A percentile compares a stretch with the other conserved stretches of the same genome.
Conservation (phyloP, 2,888 invertebrate species). For the Podabrus alpinus region DNA sequence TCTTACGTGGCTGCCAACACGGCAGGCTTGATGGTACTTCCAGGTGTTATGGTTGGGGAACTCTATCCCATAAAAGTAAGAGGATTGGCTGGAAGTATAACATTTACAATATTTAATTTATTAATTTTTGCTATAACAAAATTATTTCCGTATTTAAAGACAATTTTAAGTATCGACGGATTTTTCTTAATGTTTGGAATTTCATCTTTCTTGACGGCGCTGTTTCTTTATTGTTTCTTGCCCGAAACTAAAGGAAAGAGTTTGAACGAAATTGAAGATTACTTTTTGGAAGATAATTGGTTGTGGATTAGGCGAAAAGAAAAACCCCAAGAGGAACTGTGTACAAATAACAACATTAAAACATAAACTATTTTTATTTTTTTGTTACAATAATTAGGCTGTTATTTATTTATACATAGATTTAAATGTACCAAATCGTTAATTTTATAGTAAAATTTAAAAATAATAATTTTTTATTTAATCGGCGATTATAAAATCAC, state of each 20-base stretch:
- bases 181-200: constrained; percentile 73
- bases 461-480: neutral
- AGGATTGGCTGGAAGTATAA: constrained; percentile 74
- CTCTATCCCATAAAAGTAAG: constrained; percentile 74
- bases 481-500: no score
- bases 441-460: neutral
- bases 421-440: neutral
- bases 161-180: constrained; percentile 65
- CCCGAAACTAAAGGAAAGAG: constrained; percentile 77
- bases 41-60: constrained; percentile 77
- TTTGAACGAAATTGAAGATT: constrained; percentile 76
- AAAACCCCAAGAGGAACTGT: neutral
- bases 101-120: constrained; percentile 73
- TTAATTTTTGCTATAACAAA: constrained; percentile 72
- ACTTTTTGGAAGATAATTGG: constrained; percentile 70
- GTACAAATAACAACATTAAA: neutral
- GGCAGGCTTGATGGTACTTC: constrained; percentile 72
- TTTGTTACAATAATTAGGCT: neutral
- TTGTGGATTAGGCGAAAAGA: constrained; percentile 64
- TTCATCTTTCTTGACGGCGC: constrained; percentile 65
- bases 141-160: constrained; percentile 67
- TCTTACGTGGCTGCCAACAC: constrained; percentile 76
- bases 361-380: neutral
- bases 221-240: constrained; percentile 69
- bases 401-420: neutral